Evolutionary conservation across 2,888 invertebrate genomes (phyloP), one percentile per base, ranked within the genome.

Genomic region (Polymixis flavicincta): DNA sequence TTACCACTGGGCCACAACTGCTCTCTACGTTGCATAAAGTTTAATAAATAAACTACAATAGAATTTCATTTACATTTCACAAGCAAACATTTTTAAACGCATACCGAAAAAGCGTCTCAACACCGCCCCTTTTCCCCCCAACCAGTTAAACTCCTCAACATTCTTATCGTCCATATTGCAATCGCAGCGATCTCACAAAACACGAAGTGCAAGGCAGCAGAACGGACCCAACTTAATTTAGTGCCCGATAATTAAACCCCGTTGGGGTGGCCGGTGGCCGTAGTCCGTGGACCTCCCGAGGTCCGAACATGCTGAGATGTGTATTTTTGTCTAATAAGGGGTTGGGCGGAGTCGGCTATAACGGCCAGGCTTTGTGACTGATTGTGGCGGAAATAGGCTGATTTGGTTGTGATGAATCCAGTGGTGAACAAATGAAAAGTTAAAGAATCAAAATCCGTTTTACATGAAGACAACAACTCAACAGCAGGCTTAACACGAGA

Each of bases 241-340:
- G 90, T 90, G 90, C 87, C 92, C 91, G 90, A 91, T 92, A 91
- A 91, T 91, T 91, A 91, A 91, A 92, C 89, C 89, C 87, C 83
- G 86, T 85, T 83, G 68, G 81, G 76, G 78, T 64, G 76, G 55
- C 50, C 79, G 50, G 50, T 57, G 75, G 73, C 86, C 71, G 84
- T 74, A 74, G 77, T 84, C 85, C 88, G 85, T 88, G 74, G 66
- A 75, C 71, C 73, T 68, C 86, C 86, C 69, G 85, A 74, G 91
- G 91, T 90, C 87, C 89, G 86, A 89, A 93, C 92, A 91, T 92
- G 94, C 94, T 94, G 94, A 94, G 92, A 90, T 89, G 89, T 90
- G 91, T 90, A 93, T 93, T 94, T 94, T 94, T 93, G 93, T 92
- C 90, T 91, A 92, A 91, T 91, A 92, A 89, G 89, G 86, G 86